phyloP scores from a whole-genome alignment of 2,797 vertebrate species.

The Microhierax caerulescens region DNA sequence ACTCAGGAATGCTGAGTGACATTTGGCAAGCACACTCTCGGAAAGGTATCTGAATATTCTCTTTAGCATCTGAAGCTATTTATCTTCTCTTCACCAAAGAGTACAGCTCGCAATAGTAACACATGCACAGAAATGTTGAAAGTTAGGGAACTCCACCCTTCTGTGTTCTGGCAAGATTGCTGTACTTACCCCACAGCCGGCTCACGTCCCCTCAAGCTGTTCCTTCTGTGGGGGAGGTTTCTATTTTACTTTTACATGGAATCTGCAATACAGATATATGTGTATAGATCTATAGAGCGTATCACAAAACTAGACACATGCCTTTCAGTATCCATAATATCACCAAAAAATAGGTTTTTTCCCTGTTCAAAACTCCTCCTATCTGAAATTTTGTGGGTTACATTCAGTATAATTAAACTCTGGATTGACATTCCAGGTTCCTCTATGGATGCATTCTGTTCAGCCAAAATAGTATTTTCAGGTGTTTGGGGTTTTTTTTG shows the following conservation, averaged over 20 bases:
- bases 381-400: background rate
- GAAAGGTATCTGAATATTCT: background rate
- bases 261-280: background rate
- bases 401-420: background rate
- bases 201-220: background rate
- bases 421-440: background rate
- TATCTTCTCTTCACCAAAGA: background rate
- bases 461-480: background rate
- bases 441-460: background rate
- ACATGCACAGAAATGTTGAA: background rate
- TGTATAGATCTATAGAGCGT: background rate
- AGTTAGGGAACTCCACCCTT: background rate
- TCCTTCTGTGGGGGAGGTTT: background rate
- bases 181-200: background rate
- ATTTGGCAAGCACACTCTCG: background rate
- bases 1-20: background rate
- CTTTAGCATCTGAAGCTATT: background rate
- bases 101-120: background rate
- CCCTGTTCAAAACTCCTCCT: background rate
- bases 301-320: background rate
- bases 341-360: background rate
- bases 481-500: no score
- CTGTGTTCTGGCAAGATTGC: background rate
- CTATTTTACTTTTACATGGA: background rate
- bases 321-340: background rate